Base-by-base conservation (phyloP, 2,888 invertebrate species). In the Criorhina ranunculi region DNA sequence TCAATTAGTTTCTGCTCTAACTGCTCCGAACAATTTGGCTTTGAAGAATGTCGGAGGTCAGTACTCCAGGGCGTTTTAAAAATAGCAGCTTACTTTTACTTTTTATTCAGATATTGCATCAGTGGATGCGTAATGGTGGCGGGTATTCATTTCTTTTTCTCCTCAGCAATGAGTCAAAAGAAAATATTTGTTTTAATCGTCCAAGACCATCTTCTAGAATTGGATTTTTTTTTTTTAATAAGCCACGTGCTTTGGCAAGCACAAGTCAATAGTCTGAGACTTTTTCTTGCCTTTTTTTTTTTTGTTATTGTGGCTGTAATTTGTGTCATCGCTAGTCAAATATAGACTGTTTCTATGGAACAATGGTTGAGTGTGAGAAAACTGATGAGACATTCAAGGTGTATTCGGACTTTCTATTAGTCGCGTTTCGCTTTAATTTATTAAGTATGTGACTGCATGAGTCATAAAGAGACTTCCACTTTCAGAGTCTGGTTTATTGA, bases 131-230 rank as follows among this genome's bases (percentile, higher is more conserved):
- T 17, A 46, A 46, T 42, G 15, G 42, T 15, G 12, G 15, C 15
- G 12, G 15, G 2, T 42, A 42, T 42, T 42, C 15, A 42, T 7
- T 46, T 46, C 17, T 5, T 17, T 9, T 46, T 46, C 11, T 46
- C 17, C 19, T 19, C 11, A 15, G 11, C 44, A 31, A 44, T 60
- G 60, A 60, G 29, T 60, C 60, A 60, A 60, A 44, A 17, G 60
- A 42, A 40, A 44, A 44, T 44, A 33, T 17, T 44, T 42, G 31
- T 31, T 42, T 42, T 60, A 31, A 44, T 44, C 44, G 42, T 29
- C 44, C 60, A 60, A 60, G 60, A 60, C 31, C 60, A 44, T 42
- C 60, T 11, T 6, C n/a, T n/a, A n/a, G 51, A 51, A 51, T 51
- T 24, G 55, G 37, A 5, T 6, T 46, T 62, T 44, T 33, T 46